phyloP scores from a whole-genome alignment of 2,797 vertebrate species.

The Pagetopsis macropterus region DNA sequence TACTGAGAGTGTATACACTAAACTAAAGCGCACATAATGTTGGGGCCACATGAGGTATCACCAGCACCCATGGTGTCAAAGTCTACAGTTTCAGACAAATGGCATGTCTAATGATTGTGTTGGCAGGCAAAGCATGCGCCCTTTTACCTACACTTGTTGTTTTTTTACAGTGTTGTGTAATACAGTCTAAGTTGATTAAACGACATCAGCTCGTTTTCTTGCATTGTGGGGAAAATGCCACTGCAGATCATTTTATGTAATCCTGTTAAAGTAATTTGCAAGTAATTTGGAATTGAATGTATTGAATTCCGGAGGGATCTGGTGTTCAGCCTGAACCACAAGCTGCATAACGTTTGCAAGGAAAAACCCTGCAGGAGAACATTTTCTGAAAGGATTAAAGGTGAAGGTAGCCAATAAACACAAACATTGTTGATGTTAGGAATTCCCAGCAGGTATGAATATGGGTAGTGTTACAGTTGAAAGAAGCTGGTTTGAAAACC shows the following conservation, averaged over 20 bases:
- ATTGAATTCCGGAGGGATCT: slow-evolving; percentile 45
- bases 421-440: not conserved
- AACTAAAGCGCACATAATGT: not conserved
- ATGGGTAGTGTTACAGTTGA: not conserved
- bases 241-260: slow-evolving; percentile 39
- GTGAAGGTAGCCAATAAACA: slow-evolving; percentile 7
- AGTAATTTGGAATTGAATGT: slow-evolving; percentile 1
- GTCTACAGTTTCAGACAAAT: not conserved
- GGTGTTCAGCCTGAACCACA: not conserved
- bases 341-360: not conserved
- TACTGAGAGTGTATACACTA: not conserved
- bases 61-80: not conserved
- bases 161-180: not conserved
- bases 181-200: not conserved
- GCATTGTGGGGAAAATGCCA: slow-evolving; percentile 12
- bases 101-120: not conserved
- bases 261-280: slow-evolving; percentile 21
- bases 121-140: not conserved
- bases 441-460: slow-evolving; percentile 23
- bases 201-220: not conserved
- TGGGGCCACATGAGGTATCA: not conserved
- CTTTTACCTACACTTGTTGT: not conserved
- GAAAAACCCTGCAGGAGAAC: slow-evolving; percentile 7
- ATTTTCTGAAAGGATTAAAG: not conserved
- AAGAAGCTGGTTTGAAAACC: slow-evolving; percentile 6